Conservation (phyloP, 2,113 vertebrate species). For the Psammodynastes pulverulentus region DNA sequence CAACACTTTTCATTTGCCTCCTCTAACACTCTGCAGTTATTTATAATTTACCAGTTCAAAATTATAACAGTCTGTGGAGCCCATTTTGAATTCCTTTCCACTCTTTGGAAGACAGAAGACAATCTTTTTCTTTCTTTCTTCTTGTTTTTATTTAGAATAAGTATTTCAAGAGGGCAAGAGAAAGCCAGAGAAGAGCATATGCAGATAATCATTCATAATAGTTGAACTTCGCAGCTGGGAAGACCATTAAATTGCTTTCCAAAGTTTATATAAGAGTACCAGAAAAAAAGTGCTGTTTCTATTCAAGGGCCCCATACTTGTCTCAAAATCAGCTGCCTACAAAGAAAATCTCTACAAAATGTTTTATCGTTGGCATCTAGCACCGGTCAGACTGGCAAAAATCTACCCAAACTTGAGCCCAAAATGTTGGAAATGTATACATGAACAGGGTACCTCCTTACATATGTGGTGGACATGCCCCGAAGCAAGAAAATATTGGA, state of each 20-base stretch:
- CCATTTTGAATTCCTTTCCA: slow-evolving; percentile 43
- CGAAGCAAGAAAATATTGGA: no score
- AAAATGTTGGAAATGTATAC: no score
- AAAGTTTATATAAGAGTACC: slow-evolving; percentile 27
- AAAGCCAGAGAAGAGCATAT: not conserved
- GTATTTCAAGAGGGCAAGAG: slow-evolving; percentile 7
- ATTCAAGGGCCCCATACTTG: slow-evolving; percentile 13
- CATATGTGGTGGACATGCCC: no score
- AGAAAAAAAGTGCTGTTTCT: slow-evolving; percentile 8
- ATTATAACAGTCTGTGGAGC: slow-evolving; percentile 43
- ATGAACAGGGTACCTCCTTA: no score
- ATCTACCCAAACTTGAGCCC: no score
- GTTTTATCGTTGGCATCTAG: no score
- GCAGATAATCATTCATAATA: slow-evolving; percentile 40
- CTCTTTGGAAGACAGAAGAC: slow-evolving; percentile 32
- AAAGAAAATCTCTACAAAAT: no score
- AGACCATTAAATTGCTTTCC: slow-evolving; percentile 34
- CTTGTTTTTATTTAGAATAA: slow-evolving; percentile 6
- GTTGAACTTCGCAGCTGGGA: slow-evolving; percentile 45
- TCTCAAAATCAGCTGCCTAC: slow-evolving; percentile 5
- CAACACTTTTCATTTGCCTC: slow-evolving; percentile 36
- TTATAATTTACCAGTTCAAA: slow-evolving; percentile 48
- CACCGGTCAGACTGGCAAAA: no score
- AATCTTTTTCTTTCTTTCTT: slow-evolving; percentile 45
- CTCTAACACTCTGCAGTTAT: slow-evolving; percentile 33